Evolutionary conservation across 2,797 vertebrate species (phyloP).

Genomic region (Eremophila alpestris): DNA sequence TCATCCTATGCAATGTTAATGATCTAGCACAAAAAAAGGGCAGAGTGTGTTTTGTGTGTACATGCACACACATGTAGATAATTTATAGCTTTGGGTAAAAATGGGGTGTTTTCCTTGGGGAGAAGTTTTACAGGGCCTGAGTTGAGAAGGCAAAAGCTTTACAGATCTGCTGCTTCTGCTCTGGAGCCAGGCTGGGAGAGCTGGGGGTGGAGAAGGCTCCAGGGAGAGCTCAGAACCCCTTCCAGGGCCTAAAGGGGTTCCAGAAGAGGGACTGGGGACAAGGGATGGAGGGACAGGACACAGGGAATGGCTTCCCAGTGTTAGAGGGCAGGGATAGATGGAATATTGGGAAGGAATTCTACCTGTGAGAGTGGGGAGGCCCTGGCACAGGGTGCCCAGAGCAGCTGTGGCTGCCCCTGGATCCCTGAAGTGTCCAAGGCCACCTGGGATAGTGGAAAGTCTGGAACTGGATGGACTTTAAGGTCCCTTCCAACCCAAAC

Average conservation of each 20-base stretch:
- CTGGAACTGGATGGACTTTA: neutral
- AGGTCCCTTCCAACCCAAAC: neutral
- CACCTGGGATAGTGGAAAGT: neutral
- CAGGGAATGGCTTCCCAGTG: neutral
- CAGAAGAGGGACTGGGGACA: neutral
- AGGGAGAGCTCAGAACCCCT: neutral
- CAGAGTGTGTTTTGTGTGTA: neutral
- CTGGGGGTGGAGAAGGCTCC: neutral
- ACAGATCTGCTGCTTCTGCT: neutral
- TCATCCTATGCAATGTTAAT: neutral
- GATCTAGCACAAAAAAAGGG: neutral
- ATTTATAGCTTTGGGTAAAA: neutral
- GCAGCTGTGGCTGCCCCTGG: neutral
- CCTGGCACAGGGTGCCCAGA: neutral
- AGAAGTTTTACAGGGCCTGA: neutral
- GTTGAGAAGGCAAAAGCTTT: neutral
- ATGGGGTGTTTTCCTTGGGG: neutral
- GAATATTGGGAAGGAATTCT: fast-evolving
- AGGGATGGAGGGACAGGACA: neutral
- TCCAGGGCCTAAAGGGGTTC: fast-evolving
- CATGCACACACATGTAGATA: fast-evolving
- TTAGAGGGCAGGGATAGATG: fast-evolving
- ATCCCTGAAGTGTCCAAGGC: neutral
- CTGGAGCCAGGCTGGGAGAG: neutral
- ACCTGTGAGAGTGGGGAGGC: fast-evolving